A percentile compares a stretch with the other conserved stretches of the same genome.
These are phyloP conservation scores for Pelodiscus sinensis DNA, from an alignment of 2,113 vertebrate genomes.

Conservation along the genomic window DNA sequence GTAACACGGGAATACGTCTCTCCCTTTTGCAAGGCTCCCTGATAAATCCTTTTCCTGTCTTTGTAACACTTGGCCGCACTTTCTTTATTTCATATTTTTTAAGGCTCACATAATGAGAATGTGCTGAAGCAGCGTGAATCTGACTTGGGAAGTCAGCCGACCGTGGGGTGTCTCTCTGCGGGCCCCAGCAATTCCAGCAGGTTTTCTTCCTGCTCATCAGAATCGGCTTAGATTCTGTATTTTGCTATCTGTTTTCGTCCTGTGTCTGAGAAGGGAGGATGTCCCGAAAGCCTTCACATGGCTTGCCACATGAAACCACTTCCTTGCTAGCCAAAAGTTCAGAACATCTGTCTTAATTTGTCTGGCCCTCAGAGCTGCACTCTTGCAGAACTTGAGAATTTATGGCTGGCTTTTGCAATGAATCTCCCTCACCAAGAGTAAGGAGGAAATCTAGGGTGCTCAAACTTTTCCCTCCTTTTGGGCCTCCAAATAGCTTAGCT, in stretches of 20 bases:
- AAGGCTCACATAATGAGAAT: background rate
- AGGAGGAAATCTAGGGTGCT: background rate
- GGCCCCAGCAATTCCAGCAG: background rate
- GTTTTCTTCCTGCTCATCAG: background rate
- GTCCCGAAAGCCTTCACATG: background rate
- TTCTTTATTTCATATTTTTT: background rate
- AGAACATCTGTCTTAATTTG: background rate
- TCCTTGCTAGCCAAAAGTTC: background rate
- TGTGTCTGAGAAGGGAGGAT: constrained; percentile 1
- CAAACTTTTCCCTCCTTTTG: background rate
- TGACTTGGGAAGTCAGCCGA: background rate
- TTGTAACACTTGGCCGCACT: background rate
- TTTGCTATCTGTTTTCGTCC: background rate
- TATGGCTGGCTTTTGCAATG: constrained; percentile 8
- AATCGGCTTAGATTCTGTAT: accelerated
- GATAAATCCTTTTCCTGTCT: background rate
- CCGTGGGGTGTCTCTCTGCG: background rate
- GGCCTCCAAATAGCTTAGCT: background rate
- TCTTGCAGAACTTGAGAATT: constrained; percentile 11
- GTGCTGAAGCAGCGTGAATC: background rate
- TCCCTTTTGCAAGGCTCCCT: background rate
- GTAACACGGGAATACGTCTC: background rate
- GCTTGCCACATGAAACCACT: background rate
- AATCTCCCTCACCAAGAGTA: background rate
- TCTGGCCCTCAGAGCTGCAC: background rate